These are phyloP conservation scores for Spicauda simplicius DNA, from an alignment of 2,888 invertebrate genomes.

Conservation along the genomic window DNA sequence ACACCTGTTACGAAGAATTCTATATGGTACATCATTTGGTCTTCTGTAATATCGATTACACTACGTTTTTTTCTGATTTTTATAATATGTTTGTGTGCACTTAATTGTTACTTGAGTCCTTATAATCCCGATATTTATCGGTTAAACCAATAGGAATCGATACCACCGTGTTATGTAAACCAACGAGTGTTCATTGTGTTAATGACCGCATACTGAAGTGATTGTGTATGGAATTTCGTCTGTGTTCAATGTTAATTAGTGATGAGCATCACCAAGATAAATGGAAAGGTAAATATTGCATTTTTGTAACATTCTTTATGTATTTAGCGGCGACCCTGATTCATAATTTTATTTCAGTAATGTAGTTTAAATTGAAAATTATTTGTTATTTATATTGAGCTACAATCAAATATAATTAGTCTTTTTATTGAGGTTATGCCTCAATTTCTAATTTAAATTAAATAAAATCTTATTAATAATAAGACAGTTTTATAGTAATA, in stretches of 20 bases:
- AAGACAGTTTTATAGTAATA: too few species aligned
- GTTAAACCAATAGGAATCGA: background rate
- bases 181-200: constrained; percentile 36
- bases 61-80: background rate
- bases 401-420: too few species aligned
- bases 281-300: constrained; percentile 40
- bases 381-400: too few species aligned
- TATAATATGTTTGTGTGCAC: background rate
- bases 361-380: too few species aligned
- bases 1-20: background rate
- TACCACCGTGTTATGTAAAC: constrained; percentile 14
- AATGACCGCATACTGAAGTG: constrained; percentile 46
- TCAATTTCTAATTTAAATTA: too few species aligned
- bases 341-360: too few species aligned
- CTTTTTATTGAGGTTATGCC: too few species aligned
- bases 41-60: background rate
- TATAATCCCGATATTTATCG: constrained; percentile 1
- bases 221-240: constrained; percentile 46
- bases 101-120: background rate
- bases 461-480: too few species aligned
- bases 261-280: constrained; percentile 43
- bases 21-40: background rate
- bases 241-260: constrained; percentile 42
- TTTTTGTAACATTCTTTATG: background rate
- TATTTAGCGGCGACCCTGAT: too few species aligned